phyloP scores from a whole-genome alignment of 1,140 invertebrate species.

The Lamellibrachia luymesi region DNA sequence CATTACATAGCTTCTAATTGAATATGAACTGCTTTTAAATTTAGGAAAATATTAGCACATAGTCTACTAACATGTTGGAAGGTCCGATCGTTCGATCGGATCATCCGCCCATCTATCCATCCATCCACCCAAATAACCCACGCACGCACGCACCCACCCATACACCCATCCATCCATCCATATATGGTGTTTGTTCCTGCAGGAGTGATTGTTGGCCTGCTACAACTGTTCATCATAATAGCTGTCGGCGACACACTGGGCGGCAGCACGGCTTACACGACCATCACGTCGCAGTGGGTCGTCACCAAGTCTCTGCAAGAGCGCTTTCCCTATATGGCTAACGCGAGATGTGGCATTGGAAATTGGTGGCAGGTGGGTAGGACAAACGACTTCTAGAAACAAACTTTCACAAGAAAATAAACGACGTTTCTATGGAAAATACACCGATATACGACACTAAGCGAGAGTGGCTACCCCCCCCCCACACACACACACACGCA shows the following conservation, averaged over 20 bases:
- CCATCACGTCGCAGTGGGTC: conserved; percentile 21
- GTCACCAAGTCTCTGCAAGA: conserved; percentile 19
- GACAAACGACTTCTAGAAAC: not conserved
- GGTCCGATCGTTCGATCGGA: too few relatives aligned
- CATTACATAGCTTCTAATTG: not conserved
- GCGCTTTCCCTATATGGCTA: conserved; percentile 14
- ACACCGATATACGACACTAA: not conserved
- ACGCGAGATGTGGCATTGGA: conserved; percentile 13
- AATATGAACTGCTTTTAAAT: not conserved
- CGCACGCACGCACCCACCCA: too few relatives aligned
- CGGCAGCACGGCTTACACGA: conserved; percentile 22
- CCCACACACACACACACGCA: too few relatives aligned
- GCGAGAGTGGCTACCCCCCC: not conserved
- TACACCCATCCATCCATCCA: not conserved
- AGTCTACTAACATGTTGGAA: not conserved
- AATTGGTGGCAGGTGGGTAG: conserved; percentile 25
- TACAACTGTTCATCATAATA: conserved; percentile 26
- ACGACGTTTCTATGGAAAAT: too few relatives aligned
- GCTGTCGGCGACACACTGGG: conserved; percentile 23
- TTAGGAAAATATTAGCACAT: not conserved
- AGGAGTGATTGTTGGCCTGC: conserved; percentile 26
- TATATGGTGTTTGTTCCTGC: not conserved
- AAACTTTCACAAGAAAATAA: not conserved
- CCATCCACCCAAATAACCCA: not conserved
- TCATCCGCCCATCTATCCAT: not conserved